Conservation (phyloP, 1,140 invertebrate species). For the Orchestia grillus region DNA sequence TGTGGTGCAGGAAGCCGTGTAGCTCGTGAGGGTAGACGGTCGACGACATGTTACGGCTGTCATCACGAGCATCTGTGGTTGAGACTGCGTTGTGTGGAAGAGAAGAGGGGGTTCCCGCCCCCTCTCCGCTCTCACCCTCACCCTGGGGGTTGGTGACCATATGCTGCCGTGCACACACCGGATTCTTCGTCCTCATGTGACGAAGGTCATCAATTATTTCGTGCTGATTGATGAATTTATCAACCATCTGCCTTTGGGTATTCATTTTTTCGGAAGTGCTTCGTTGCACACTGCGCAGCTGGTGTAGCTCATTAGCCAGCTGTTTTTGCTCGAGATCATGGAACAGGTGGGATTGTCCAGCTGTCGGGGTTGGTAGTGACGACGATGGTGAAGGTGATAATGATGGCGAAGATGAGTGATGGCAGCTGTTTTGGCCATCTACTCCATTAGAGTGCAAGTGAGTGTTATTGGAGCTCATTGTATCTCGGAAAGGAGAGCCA, state of each 20-base stretch:
- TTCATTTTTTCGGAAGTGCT: conserved; percentile 9
- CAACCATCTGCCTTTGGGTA: conserved; percentile 3
- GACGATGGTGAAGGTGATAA: conserved; percentile 52
- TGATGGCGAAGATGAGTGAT: conserved; percentile 43
- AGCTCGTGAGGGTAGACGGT: not conserved
- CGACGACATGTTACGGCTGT: not conserved
- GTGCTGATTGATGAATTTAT: conserved; percentile 37
- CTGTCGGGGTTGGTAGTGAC: conserved; percentile 40
- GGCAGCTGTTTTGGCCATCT: conserved; percentile 40
- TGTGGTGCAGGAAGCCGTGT: not conserved
- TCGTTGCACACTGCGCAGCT: conserved; percentile 12
- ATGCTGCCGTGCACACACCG: conserved; percentile 22
- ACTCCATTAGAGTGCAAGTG: not conserved
- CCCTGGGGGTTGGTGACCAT: conserved; percentile 7
- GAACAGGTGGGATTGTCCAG: conserved; percentile 46
- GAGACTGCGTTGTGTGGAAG: not conserved
- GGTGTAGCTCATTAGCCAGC: conserved; percentile 48
- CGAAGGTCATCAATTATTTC: conserved; percentile 22
- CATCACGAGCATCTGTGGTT: not conserved
- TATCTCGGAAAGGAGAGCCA: not conserved
- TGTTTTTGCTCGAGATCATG: conserved; percentile 55
- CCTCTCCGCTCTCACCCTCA: not conserved
- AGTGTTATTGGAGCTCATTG: not conserved
- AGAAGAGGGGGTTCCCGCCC: not conserved
- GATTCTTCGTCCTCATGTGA: conserved; percentile 41